Base-by-base conservation (phyloP, 2,888 invertebrate genomes). In the Crepidodera aurea region DNA sequence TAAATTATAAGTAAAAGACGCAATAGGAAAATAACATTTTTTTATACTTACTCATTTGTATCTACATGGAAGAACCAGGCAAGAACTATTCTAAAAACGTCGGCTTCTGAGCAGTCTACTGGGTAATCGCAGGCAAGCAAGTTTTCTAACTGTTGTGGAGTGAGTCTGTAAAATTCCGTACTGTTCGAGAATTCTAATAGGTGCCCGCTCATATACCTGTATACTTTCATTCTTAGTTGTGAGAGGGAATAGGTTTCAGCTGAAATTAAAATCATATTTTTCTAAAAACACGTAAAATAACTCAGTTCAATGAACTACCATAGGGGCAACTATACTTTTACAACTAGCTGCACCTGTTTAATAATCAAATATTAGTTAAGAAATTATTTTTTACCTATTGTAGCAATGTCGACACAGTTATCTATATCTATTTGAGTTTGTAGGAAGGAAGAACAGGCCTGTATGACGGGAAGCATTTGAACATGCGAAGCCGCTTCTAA, bases 321-420 rank as follows among this genome's bases (percentile, higher is more conserved):
- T n/a, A n/a, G n/a, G n/a, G n/a, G n/a, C n/a, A n/a, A n/a, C n/a
- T n/a, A n/a, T n/a, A n/a, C n/a, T n/a, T n/a, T n/a, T n/a, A n/a
- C n/a, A n/a, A n/a, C n/a, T n/a, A n/a, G n/a, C n/a, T n/a, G n/a
- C n/a, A n/a, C n/a, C n/a, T n/a, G n/a, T n/a, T n/a, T n/a, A n/a
- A n/a, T n/a, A n/a, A n/a, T n/a, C n/a, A n/a, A n/a, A n/a, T n/a
- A n/a, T n/a, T n/a, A n/a, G n/a, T n/a, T n/a, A n/a, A n/a, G n/a
- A n/a, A n/a, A n/a, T n/a, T n/a, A 19, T 15, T 22, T n/a, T n/a
- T 61, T 53, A 65, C 65, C 65, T 70, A 90, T 84, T 18, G 86
- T 87, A 1, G 87, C 87, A 64, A 90, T 86, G 72, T 90, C 88
- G n/a, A 89, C 85, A 77, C 89, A 90, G 76, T 90, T 90, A 57